Percentiles rank a stretch among this genome's conserved stretches.
Conservation (phyloP, 2,797 vertebrate genomes). For the Meriones psammophilus region DNA sequence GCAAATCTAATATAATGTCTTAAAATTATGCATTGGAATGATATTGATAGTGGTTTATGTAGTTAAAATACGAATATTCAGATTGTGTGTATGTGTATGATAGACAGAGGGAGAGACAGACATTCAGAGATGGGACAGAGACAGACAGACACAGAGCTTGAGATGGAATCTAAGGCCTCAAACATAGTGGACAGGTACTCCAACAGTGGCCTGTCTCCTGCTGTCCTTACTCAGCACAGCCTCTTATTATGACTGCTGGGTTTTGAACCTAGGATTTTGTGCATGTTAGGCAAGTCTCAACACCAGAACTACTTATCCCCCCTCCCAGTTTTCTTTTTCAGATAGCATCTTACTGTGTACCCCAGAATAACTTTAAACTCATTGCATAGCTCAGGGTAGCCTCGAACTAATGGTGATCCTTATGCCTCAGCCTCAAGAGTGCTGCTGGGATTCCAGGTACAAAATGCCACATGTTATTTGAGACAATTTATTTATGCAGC, state of each 20-base stretch:
- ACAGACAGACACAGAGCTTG: not conserved
- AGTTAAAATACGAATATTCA: conserved; percentile 23
- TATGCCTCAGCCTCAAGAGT: not conserved
- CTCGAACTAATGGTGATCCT: not conserved
- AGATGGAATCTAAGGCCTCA: not conserved
- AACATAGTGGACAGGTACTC: not conserved
- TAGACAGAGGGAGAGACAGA: not conserved
- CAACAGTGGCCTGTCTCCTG: not conserved
- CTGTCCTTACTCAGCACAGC: not conserved
- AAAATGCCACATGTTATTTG: not conserved
- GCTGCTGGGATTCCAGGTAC: not conserved
- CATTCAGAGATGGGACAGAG: too few species aligned
- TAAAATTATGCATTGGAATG: not conserved
- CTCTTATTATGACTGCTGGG: too few species aligned
- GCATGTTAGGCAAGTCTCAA: not conserved
- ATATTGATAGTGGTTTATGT: conserved; percentile 19
- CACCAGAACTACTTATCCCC: not conserved
- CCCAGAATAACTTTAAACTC: not conserved
- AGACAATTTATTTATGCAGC: not conserved
- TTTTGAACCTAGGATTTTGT: not conserved
- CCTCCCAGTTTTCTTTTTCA: not conserved
- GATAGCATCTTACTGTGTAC: not conserved
- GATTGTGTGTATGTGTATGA: not conserved
- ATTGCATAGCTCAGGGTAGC: not conserved
- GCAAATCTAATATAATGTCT: conserved; percentile 44